Conservation (phyloP, 2,113 vertebrate species). For the Blennius ocellaris region DNA sequence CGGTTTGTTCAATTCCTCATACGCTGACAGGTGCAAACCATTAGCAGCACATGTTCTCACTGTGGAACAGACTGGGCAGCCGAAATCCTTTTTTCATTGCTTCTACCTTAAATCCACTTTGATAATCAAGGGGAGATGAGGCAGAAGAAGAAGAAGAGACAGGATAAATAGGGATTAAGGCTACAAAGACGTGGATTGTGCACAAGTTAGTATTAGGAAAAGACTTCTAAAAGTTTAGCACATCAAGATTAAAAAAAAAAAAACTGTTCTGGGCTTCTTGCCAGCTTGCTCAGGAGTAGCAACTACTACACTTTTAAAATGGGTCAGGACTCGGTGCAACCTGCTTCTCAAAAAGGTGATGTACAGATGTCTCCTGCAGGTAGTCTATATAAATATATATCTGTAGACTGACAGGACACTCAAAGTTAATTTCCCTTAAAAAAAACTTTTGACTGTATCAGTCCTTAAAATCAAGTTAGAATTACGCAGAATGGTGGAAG, state of each 20-base stretch:
- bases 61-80: conserved; percentile 22
- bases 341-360: no score
- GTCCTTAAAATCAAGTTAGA: no score
- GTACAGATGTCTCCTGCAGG: no score
- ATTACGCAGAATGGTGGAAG: no score
- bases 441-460: no score
- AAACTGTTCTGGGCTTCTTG: no score
- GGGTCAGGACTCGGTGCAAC: no score
- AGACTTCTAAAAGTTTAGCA: conserved; percentile 27
- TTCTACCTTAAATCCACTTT: conserved; percentile 43
- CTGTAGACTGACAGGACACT: no score
- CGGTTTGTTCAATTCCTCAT: conserved; percentile 23
- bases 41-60: conserved; percentile 4
- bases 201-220: conserved; percentile 29
- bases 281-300: no score
- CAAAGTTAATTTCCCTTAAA: no score
- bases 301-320: no score
- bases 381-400: no score
- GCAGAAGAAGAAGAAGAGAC: conserved; percentile 20
- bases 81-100: conserved; percentile 34
- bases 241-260: conserved; percentile 33
- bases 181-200: conserved; percentile 45
- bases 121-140: conserved; percentile 33
- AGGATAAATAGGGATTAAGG: conserved; percentile 57
- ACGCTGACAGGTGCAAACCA: background rate